A percentile compares a stretch with the other conserved stretches of the same genome.
These are phyloP conservation scores for Epinotia bilunana DNA, from an alignment of 2,888 invertebrate species.

Conservation along the genomic window DNA sequence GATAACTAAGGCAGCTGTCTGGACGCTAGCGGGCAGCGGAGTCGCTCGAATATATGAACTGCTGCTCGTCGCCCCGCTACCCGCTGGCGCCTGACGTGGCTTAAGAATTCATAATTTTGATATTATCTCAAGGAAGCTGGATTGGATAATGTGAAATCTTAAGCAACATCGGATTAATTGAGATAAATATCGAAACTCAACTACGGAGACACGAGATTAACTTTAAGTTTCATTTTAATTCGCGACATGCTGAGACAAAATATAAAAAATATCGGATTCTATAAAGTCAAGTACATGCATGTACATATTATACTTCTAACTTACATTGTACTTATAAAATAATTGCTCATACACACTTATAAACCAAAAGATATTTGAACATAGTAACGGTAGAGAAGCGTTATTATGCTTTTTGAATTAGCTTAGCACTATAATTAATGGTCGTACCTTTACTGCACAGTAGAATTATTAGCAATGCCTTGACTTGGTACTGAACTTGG, in stretches of 20 bases:
- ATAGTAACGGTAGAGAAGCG: background rate
- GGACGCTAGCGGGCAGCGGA: too few relatives aligned
- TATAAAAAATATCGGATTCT: background rate
- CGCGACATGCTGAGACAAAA: too few relatives aligned
- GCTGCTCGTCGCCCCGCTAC: too few relatives aligned
- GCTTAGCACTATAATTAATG: slow-evolving; percentile 4
- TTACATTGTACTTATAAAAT: background rate
- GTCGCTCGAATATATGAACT: too few relatives aligned
- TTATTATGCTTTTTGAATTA: background rate
- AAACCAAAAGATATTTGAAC: background rate
- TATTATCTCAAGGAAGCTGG: background rate
- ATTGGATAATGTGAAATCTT: background rate
- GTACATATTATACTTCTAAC: too few relatives aligned
- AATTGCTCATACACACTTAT: background rate
- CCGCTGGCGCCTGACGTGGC: too few relatives aligned
- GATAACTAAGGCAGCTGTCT: too few relatives aligned
- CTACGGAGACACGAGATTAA: background rate
- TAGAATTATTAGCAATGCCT: background rate
- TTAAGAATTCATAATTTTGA: background rate
- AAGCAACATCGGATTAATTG: background rate
- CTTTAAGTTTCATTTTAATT: background rate
- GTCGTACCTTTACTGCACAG: background rate
- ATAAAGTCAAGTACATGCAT: background rate
- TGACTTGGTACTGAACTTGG: background rate
- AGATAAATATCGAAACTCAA: background rate